A percentile compares a stretch with the other conserved stretches of the same genome.
Conservation (phyloP, 2,888 invertebrate genomes). For the Ptychoptera contaminata region DNA sequence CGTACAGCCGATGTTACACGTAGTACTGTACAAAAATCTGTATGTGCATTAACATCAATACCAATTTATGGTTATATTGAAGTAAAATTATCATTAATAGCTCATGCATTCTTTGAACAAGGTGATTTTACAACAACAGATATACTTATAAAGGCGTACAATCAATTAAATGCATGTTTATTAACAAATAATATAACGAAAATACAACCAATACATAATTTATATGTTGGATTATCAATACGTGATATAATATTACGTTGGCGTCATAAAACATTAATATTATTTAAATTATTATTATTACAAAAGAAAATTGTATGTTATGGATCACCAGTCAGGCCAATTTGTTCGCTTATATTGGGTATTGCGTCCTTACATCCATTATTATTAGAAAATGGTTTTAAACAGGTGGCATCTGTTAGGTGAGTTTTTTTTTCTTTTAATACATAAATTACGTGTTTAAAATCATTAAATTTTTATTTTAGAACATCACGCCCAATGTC, state of each 20-base stretch:
- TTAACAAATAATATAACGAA: conserved; percentile 36
- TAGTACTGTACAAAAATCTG: conserved; percentile 95
- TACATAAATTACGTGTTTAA: neutral
- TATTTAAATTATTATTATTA: conserved; percentile 83
- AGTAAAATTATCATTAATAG: conserved; percentile 89
- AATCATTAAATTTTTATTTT: conserved; percentile 2
- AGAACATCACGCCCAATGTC: conserved; percentile 56
- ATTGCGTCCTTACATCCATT: conserved; percentile 82
- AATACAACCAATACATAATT: conserved; percentile 35
- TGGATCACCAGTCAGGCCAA: conserved; percentile 78
- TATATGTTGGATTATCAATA: conserved; percentile 27
- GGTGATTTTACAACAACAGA: conserved; percentile 82
- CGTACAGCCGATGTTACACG: conserved; percentile 91
- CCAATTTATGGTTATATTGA: conserved; percentile 91
- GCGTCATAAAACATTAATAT: conserved; percentile 77
- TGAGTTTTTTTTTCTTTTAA: neutral
- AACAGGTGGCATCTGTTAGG: conserved; percentile 60
- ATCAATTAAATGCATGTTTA: conserved; percentile 72
- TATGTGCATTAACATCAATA: conserved; percentile 79
- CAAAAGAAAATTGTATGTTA: conserved; percentile 83
- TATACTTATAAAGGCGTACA: conserved; percentile 78
- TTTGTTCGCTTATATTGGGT: conserved; percentile 76
- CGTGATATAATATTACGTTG: conserved; percentile 38
- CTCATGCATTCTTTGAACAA: conserved; percentile 93
- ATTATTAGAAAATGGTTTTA: conserved; percentile 70